Conservation (phyloP, 2,113 vertebrate genomes). For the Oncorhynchus kisutch region DNA sequence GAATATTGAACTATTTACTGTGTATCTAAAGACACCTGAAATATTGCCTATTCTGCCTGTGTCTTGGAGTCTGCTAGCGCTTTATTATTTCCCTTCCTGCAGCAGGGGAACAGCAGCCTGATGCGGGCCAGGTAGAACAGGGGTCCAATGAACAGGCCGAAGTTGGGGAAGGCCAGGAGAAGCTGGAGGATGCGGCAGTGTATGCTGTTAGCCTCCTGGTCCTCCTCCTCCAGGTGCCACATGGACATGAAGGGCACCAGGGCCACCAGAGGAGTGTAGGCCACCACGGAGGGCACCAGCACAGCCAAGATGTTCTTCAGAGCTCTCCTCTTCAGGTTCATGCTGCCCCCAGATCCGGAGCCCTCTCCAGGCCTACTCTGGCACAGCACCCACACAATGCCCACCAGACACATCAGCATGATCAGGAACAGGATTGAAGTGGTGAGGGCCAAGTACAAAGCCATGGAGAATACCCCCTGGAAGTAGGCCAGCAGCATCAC, state of each 20-base stretch:
- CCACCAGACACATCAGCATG: slow-evolving; percentile 49
- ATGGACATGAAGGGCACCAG: slow-evolving; percentile 18
- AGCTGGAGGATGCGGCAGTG: slow-evolving; percentile 13
- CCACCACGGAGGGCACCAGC: slow-evolving; percentile 36
- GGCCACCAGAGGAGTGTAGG: slow-evolving; percentile 46
- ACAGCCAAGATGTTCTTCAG: slow-evolving; percentile 44
- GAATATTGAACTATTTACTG: too few relatives aligned
- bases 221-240: not conserved
- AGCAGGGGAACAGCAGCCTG: slow-evolving; percentile 26
- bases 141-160: slow-evolving; percentile 56
- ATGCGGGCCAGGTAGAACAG: slow-evolving; percentile 49
- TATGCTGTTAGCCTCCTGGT: accelerated
- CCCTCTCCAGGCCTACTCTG: slow-evolving; percentile 10
- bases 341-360: slow-evolving; percentile 3
- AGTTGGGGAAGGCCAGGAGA: slow-evolving; percentile 35
- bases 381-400: slow-evolving; percentile 33
- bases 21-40: too few relatives aligned
- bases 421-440: slow-evolving; percentile 35
- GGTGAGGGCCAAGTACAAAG: slow-evolving; percentile 9
- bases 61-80: slow-evolving; percentile 6
- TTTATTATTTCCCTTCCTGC: not conserved
- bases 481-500: slow-evolving; percentile 12
- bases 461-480: not conserved
- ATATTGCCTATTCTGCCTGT: not conserved
- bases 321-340: slow-evolving; percentile 41